phyloP scores from a whole-genome alignment of 1,140 invertebrate species.

The Leptonema lineaticorne region DNA sequence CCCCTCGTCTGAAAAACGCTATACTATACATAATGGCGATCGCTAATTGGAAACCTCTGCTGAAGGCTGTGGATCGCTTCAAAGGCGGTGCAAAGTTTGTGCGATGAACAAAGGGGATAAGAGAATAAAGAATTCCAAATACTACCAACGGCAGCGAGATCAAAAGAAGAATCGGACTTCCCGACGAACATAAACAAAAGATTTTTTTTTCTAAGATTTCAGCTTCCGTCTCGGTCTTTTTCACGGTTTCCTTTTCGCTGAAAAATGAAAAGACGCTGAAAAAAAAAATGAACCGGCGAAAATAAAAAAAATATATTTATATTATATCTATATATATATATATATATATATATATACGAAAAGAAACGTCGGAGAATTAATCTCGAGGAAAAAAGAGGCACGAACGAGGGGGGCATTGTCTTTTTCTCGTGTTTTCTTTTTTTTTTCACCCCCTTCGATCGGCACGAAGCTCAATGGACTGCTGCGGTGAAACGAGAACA shows the following conservation, averaged over 20 bases:
- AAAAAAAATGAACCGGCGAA: no score
- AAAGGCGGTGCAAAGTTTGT: slow-evolving; percentile 37
- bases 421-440: slow-evolving; percentile 12
- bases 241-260: no score
- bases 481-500: background rate
- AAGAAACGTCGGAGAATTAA: slow-evolving; percentile 20
- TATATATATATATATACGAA: no score
- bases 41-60: slow-evolving; percentile 38
- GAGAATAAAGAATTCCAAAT: slow-evolving; percentile 35
- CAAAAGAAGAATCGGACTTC: slow-evolving; percentile 39
- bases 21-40: slow-evolving; percentile 28
- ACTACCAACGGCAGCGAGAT: slow-evolving; percentile 32
- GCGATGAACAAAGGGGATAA: slow-evolving; percentile 32
- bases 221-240: no score
- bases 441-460: no score
- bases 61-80: slow-evolving; percentile 9
- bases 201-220: slow-evolving; percentile 33
- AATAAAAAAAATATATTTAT: no score
- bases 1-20: no score
- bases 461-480: background rate
- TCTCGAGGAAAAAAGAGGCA: slow-evolving; percentile 12
- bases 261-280: no score
- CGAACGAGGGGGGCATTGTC: background rate
- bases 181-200: slow-evolving; percentile 35
- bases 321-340: no score